Conservation (phyloP, 2,888 invertebrate species). For the Aphidius colemani region DNA sequence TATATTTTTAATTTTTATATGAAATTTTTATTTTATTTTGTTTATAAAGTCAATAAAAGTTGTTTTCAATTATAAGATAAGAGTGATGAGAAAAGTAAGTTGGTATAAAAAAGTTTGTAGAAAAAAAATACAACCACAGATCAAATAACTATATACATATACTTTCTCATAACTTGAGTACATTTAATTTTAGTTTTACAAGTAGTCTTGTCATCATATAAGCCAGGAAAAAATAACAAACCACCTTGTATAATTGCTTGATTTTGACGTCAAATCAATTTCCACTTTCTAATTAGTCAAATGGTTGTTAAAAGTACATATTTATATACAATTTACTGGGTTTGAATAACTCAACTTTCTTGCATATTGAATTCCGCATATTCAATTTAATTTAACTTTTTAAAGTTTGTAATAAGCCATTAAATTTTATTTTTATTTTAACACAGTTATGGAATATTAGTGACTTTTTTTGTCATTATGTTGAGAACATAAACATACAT, state of each 20-base stretch:
- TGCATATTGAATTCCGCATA: too few relatives aligned
- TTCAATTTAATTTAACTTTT: background rate
- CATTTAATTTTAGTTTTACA: too few relatives aligned
- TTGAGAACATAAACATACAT: conserved; percentile 1
- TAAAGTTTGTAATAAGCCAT: background rate
- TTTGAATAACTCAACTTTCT: background rate
- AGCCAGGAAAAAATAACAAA: too few relatives aligned
- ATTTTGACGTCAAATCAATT: conserved; percentile 7
- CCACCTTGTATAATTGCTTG: background rate
- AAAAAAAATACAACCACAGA: conserved; percentile 4
- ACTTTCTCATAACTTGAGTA: too few relatives aligned
- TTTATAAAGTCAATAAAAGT: background rate
- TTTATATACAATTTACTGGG: conserved; percentile 14
- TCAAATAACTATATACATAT: too few relatives aligned
- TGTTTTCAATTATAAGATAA: conserved; percentile 11
- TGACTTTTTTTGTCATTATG: conserved; percentile 1
- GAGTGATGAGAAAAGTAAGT: background rate
- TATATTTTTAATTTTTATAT: background rate
- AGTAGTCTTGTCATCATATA: too few relatives aligned
- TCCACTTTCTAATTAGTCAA: conserved; percentile 33
- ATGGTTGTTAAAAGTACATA: conserved; percentile 35
- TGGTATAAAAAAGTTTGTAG: conserved; percentile 16
- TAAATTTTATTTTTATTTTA: background rate
- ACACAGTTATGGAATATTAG: background rate
- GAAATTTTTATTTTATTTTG: background rate